Conservation (phyloP, 2,888 invertebrate species). For the Cybosia mesomella region DNA sequence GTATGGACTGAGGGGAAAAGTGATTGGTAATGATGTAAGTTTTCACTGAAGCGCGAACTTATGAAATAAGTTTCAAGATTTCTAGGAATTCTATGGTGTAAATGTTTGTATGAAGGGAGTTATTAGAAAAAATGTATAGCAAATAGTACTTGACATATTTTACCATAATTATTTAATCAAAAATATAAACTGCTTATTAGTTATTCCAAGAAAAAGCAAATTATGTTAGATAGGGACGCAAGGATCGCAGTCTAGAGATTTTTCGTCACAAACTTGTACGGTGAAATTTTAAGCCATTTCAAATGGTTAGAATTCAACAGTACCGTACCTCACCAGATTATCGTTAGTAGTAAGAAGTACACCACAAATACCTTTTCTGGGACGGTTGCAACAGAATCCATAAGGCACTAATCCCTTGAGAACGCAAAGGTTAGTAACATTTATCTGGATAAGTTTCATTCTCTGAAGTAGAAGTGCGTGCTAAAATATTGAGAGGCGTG, state of each 20-base stretch:
- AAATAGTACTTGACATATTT: too few species aligned
- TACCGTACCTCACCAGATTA: constrained; percentile 38
- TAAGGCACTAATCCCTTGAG: constrained; percentile 61
- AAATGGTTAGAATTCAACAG: constrained; percentile 14
- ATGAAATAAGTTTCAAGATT: constrained; percentile 12
- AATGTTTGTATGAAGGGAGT: neutral
- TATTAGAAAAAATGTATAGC: neutral
- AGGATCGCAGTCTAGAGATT: too few species aligned
- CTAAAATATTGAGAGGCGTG: constrained; percentile 80
- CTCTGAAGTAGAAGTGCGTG: constrained; percentile 64
- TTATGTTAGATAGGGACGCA: too few species aligned
- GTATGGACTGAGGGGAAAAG: constrained; percentile 47
- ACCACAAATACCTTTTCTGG: constrained; percentile 39
- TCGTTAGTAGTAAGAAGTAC: constrained; percentile 39
- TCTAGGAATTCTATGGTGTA: neutral
- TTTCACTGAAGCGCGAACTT: constrained; percentile 26
- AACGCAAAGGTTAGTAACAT: constrained; percentile 73
- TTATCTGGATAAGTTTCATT: constrained; percentile 69
- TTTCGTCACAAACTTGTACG: neutral
- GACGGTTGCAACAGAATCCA: constrained; percentile 51
- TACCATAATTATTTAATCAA: too few species aligned
- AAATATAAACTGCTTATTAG: too few species aligned
- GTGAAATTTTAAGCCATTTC: neutral
- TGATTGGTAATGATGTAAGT: constrained; percentile 53
- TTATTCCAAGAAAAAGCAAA: too few species aligned